phyloP scores from a whole-genome alignment of 2,797 vertebrate species.

The Huso huso region DNA sequence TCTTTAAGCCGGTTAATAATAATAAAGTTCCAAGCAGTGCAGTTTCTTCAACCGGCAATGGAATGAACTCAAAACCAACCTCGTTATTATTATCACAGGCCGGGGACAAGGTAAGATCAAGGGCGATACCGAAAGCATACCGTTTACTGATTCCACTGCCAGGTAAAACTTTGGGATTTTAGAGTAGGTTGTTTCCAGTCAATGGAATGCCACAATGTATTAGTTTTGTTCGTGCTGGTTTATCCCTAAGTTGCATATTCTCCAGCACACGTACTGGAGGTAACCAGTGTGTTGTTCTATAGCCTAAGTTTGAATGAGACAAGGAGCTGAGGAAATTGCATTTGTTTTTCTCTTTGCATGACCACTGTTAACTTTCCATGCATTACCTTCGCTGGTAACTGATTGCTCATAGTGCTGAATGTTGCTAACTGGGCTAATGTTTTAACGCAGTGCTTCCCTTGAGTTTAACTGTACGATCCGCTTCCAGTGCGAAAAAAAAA shows the following conservation, averaged over 20 bases:
- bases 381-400: too few species aligned
- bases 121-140: not conserved
- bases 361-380: too few species aligned
- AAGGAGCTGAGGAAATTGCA: too few species aligned
- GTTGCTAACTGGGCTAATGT: too few species aligned
- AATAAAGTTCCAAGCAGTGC: constrained; percentile 11
- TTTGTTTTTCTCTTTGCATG: too few species aligned
- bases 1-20: constrained; percentile 46
- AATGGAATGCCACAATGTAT: not conserved
- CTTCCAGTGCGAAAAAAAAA: too few species aligned
- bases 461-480: too few species aligned
- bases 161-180: not conserved
- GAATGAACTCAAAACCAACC: constrained; percentile 23
- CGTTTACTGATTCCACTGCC: not conserved
- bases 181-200: not conserved
- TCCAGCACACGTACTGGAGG: not conserved
- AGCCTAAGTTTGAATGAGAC: not conserved
- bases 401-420: too few species aligned
- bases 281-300: not conserved
- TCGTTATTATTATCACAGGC: constrained; percentile 15
- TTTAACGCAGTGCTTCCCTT: too few species aligned
- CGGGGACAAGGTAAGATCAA: constrained; percentile 44
- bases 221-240: too few species aligned
- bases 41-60: not conserved
- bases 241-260: not conserved